Evolutionary conservation across 2,797 vertebrate genomes (phyloP).

Genomic region (Australoheros facetus): DNA sequence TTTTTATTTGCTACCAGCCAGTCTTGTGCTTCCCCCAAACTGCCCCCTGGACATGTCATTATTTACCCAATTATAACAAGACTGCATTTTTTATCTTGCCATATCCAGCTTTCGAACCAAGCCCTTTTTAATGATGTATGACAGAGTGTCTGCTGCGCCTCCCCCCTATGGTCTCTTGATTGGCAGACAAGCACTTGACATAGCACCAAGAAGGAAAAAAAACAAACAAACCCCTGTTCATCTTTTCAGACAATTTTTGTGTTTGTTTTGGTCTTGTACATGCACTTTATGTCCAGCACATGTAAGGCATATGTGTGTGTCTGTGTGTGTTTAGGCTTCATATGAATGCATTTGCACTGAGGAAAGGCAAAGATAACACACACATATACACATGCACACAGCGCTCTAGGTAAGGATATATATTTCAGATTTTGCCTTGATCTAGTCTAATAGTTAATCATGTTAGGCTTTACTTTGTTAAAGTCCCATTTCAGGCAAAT

Average conservation of each 20-base stretch:
- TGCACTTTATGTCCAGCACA: neutral
- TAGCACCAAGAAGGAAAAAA: conserved; percentile 16
- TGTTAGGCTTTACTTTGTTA: conserved; percentile 59
- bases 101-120: conserved; percentile 53
- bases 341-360: neutral
- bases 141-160: conserved; percentile 37
- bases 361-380: conserved; percentile 12
- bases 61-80: conserved; percentile 73
- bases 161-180: conserved; percentile 38
- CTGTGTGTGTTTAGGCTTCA: conserved; percentile 6
- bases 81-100: conserved; percentile 54
- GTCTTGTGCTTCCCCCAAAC: conserved; percentile 63
- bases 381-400: neutral
- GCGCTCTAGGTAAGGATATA: conserved; percentile 32
- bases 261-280: neutral
- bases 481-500: conserved; percentile 61
- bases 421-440: conserved; percentile 50
- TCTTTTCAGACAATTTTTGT: neutral
- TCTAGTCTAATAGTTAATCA: conserved; percentile 63
- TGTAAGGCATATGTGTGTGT: neutral
- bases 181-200: conserved; percentile 56
- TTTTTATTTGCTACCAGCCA: conserved; percentile 65
- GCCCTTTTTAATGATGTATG: conserved; percentile 67
- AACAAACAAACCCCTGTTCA: neutral
- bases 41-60: conserved; percentile 73